These are phyloP conservation scores for Sinodicranocentrus sp. DNA, from an alignment of 2,888 invertebrate genomes.

Conservation along the genomic window DNA sequence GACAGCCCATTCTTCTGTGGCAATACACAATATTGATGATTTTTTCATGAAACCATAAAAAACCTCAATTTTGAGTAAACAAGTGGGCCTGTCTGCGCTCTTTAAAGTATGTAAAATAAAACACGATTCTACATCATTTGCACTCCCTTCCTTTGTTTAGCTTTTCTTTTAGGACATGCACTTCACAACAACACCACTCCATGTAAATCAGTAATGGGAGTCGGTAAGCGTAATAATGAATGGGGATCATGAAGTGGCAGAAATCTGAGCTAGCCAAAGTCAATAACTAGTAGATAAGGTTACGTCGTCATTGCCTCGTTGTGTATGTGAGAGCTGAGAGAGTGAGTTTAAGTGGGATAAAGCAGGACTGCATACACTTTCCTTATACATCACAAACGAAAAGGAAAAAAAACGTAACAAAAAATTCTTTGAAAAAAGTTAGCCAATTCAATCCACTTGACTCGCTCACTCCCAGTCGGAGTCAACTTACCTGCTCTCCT, in stretches of 20 bases:
- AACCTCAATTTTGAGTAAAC: conserved; percentile 17
- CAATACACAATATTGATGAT: conserved; percentile 37
- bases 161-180: conserved; percentile 3
- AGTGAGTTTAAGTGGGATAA: neutral
- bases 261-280: conserved; percentile 49
- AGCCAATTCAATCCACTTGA: conserved; percentile 37
- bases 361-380: neutral
- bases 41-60: conserved; percentile 43
- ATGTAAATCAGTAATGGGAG: conserved; percentile 54
- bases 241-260: conserved; percentile 58
- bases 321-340: conserved; percentile 10
- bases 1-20: too few relatives aligned
- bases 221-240: conserved; percentile 56
- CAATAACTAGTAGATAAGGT: conserved; percentile 56
- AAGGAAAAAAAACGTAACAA: conserved; percentile 25
- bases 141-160: neutral
- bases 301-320: conserved; percentile 13
- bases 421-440: conserved; percentile 35
- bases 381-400: neutral
- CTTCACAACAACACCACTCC: conserved; percentile 3
- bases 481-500: conserved; percentile 2
- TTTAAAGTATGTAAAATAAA: neutral
- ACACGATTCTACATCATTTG: neutral
- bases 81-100: conserved; percentile 20
- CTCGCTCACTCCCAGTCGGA: neutral